Evolutionary conservation across 2,113 vertebrate genomes (phyloP).

Genomic region (Hylia prasina): DNA sequence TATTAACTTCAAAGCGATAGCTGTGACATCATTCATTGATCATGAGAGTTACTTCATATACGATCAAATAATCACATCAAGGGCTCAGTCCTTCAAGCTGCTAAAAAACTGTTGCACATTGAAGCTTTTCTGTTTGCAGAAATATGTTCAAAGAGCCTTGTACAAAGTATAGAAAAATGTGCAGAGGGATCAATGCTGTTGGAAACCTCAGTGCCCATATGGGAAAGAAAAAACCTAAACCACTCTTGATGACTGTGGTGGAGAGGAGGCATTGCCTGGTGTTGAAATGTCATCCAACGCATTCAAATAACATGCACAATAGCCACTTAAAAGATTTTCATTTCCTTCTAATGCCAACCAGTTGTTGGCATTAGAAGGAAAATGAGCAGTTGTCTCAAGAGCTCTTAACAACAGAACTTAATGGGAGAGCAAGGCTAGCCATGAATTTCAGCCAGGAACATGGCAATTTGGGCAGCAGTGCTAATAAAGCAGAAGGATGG

Average conservation of each 20-base stretch:
- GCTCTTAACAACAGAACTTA: not conserved
- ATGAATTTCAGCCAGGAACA: not conserved
- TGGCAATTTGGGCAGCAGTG: not conserved
- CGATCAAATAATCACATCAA: slow-evolving; percentile 46
- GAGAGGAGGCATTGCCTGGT: slow-evolving; percentile 46
- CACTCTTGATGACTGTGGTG: slow-evolving; percentile 31
- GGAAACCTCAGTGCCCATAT: slow-evolving; percentile 46
- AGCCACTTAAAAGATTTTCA: slow-evolving; percentile 50
- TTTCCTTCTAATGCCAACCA: slow-evolving; percentile 49
- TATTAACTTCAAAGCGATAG: slow-evolving; percentile 45
- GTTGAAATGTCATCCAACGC: slow-evolving; percentile 50
- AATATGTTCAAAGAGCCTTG: slow-evolving; percentile 27
- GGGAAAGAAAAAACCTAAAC: not conserved
- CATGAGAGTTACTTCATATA: slow-evolving; percentile 25
- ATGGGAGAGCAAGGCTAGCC: not conserved
- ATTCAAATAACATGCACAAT: slow-evolving; percentile 38
- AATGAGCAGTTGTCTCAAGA: not conserved
- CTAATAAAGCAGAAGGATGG: not conserved
- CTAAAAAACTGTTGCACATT: slow-evolving; percentile 35
- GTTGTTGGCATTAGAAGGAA: not conserved
- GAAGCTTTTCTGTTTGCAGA: slow-evolving; percentile 23
- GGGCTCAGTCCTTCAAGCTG: slow-evolving; percentile 27
- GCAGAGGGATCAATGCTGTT: slow-evolving; percentile 25
- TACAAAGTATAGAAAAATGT: slow-evolving; percentile 30
- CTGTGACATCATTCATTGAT: slow-evolving; percentile 41